Evolutionary conservation across 1,140 invertebrate genomes (phyloP), one percentile per base, ranked within the genome.

Genomic region (Trachymyrmex septentrionalis): DNA sequence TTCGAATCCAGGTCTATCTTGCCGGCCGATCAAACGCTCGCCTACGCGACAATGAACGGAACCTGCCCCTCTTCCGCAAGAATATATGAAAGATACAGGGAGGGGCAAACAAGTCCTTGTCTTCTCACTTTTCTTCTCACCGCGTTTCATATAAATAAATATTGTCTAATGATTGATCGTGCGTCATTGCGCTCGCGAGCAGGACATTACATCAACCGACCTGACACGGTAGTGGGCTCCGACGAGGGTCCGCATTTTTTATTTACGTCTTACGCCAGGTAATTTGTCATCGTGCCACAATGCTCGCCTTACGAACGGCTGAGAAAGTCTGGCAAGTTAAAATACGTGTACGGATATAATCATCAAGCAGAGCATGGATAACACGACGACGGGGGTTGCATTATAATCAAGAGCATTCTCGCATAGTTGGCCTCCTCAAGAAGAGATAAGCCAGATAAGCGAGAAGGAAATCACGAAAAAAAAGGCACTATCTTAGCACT

Each of bases 151-250:
- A 91, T 91, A 93, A 93, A 93, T 93, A 93, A 93, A 93, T 93
- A 93, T 92, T 88, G 87, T 71, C 75, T 50, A 87, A 90, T 92
- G 92, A 93, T 93, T 93, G 92, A 93, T 93, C 90, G 91, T 82
- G 76, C 53, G 84, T 86, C 87, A 86, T 86, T 88, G 71, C 71
- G 76, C 85, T 73, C 59, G 59, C 71, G 69, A 85, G 69, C 77
- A 88, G 87, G 72, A 91, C 91, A 73, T 91, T 89, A 87, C 88
- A 92, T 92, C 88, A 91, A 87, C 57, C 69, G 67, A 57, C 73
- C 64, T 86, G 88, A 84, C 85, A 85, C 78, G 67, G 7, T 24
- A 76, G 69, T 55, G 53, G 66, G 76, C 80, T 21, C 69, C 81
- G 59, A 88, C 59, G 64, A 86, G 87, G 87, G 69, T 86, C 66